These are phyloP conservation scores for Plumapathes pennacea DNA, from an alignment of 92 coral and sea anemone genomes.

Conservation along the genomic window DNA sequence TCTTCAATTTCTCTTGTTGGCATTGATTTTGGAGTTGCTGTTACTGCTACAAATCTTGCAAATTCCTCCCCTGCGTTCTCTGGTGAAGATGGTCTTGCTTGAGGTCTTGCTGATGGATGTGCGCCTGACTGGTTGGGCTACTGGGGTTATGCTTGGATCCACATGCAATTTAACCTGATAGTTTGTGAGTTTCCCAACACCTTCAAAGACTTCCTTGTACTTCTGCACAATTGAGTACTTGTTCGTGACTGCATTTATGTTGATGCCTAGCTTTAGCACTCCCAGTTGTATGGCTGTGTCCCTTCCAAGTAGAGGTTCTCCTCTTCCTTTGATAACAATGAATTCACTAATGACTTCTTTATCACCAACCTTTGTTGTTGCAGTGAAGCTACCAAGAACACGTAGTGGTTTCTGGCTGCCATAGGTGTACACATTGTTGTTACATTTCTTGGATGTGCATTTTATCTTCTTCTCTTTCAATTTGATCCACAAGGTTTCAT, in stretches of 20 bases:
- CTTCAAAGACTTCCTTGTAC: slow-evolving; percentile 18
- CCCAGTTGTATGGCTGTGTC: slow-evolving; percentile 11
- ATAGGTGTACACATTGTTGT: slow-evolving; percentile 15
- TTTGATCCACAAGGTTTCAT: slow-evolving; percentile 4
- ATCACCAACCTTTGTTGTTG: neutral
- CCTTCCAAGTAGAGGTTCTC: slow-evolving; percentile 16
- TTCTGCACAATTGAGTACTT: slow-evolving; percentile 1
- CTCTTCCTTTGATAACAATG: slow-evolving; percentile 11
- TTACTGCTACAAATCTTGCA: neutral
- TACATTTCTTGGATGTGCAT: neutral
- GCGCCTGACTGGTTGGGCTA: slow-evolving; percentile 29
- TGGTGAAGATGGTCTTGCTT: too few species aligned
- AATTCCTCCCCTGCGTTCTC: slow-evolving; percentile 1
- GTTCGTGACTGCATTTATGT: slow-evolving; percentile 3
- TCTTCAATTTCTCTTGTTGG: slow-evolving; percentile 1
- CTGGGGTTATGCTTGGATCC: slow-evolving; percentile 2
- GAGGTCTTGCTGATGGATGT: slow-evolving; percentile 12
- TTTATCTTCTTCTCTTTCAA: slow-evolving; percentile 2
- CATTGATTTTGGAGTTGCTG: slow-evolving; percentile 8
- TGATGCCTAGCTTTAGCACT: slow-evolving; percentile 5
- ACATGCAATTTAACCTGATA: slow-evolving; percentile 19
- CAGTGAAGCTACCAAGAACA: slow-evolving; percentile 5
- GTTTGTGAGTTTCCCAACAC: slow-evolving; percentile 17
- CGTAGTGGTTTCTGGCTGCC: slow-evolving; percentile 6
- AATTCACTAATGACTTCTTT: slow-evolving; percentile 5